A percentile compares a stretch with the other conserved stretches of the same genome.
These are phyloP conservation scores for Auanema sp. DNA, from an alignment of 2,888 invertebrate species.

Conservation along the genomic window DNA sequence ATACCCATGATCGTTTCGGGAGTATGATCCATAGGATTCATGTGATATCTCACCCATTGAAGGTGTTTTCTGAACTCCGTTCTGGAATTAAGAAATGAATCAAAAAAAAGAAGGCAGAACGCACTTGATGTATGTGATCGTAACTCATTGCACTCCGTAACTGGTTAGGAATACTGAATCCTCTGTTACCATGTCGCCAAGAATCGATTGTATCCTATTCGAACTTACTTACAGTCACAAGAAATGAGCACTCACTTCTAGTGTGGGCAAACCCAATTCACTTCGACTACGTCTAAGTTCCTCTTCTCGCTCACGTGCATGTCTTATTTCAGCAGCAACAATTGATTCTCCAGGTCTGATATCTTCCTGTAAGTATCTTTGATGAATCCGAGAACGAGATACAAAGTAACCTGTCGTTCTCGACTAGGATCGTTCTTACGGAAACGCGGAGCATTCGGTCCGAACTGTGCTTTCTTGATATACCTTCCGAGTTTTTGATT, in stretches of 20 bases:
- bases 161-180: not conserved
- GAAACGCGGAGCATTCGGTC: too few relatives aligned
- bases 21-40: slow-evolving; percentile 4
- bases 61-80: slow-evolving; percentile 10
- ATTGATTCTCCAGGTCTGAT: slow-evolving; percentile 8
- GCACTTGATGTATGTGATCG: slow-evolving; percentile 22
- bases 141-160: slow-evolving; percentile 19
- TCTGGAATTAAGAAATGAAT: not conserved
- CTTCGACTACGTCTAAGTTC: slow-evolving; percentile 65
- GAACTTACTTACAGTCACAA: not conserved
- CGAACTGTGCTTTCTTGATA: slow-evolving; percentile 14
- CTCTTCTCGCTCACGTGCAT: slow-evolving; percentile 67
- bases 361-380: not conserved
- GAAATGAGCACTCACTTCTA: slow-evolving; percentile 18
- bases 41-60: slow-evolving; percentile 14
- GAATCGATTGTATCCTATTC: slow-evolving; percentile 22
- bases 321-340: slow-evolving; percentile 65
- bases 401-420: too few relatives aligned
- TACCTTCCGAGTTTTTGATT: slow-evolving; percentile 12
- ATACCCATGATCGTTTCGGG: slow-evolving; percentile 11
- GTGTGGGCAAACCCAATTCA: slow-evolving; percentile 29
- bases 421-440: too few relatives aligned
- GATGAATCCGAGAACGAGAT: too few relatives aligned
- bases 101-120: slow-evolving; percentile 1
- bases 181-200: slow-evolving; percentile 14